Base-by-base conservation (phyloP, 1,140 invertebrate genomes). In the Pomacea maculata region DNA sequence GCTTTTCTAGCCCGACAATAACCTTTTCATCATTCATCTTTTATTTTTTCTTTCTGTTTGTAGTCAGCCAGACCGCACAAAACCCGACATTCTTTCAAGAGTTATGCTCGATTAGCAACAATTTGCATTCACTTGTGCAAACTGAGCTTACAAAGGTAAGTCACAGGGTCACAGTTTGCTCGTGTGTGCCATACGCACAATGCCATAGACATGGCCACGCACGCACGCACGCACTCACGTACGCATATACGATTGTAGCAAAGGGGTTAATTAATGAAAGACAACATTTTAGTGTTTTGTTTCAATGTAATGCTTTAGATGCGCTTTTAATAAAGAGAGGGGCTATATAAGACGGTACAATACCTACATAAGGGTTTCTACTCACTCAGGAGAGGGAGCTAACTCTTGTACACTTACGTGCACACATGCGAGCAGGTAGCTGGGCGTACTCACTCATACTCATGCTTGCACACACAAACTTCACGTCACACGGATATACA, bases 51-150 rank as follows among this genome's bases (percentile, higher is more conserved):
- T 11, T 15, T 0, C 12, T 74, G 57, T 77, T 45, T 78, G 21
- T 82, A 74, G 78, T 67, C 55, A 19, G 21, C 72, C 10, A 29
- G 70, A 19, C 0, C 74, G 12, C 19, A 34, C 14, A 9, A 70
- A 14, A 65, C 78, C 4, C 65, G 54, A 21, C n/a, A 54, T 10
- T 75, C 76, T 15, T 83, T 86, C 63, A 65, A 80, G 15, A 68
- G 80, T 9, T 82, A 80, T 65, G 82, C 68, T 8, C 73, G 82
- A 14, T 71, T 86, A 63, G 80, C 82, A 19, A 57, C 85, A 17
- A 83, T 86, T 77, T 86, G 85, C 76, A 71, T 82, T 68, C 75
- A 81, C 25, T 80, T 84, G 8, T 86, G 83, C 61, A 82, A 81
- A 52, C 72, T 78, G 45, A 85, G 83, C 54, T 80, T 83, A 6